phyloP scores from a whole-genome alignment of 2,797 vertebrate genomes.

The Silurus aristotelis region DNA sequence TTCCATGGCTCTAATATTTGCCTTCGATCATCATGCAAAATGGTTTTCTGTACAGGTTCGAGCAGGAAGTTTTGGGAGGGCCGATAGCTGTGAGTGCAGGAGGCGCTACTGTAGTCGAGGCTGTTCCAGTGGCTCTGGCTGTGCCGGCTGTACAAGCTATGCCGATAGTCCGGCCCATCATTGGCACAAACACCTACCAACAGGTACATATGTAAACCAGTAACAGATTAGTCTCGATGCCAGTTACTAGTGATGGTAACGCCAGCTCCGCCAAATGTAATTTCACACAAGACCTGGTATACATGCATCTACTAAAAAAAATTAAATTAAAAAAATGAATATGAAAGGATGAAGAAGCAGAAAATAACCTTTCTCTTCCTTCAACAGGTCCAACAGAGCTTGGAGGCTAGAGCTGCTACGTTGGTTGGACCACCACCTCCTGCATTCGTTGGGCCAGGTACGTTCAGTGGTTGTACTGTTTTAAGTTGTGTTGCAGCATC shows the following conservation, averaged over 20 bases:
- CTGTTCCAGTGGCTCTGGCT: constrained; percentile 73
- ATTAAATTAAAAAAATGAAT: background rate
- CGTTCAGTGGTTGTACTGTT: background rate
- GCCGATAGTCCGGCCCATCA: constrained; percentile 81
- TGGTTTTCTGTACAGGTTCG: constrained; percentile 74
- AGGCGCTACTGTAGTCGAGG: constrained; percentile 69
- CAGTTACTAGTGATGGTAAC: background rate
- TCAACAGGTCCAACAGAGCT: constrained; percentile 85
- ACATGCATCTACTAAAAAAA: no score
- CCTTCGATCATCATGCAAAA: background rate
- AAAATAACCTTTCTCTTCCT: background rate
- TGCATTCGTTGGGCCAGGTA: constrained; percentile 83
- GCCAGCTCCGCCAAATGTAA: background rate
- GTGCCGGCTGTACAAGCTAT: constrained; percentile 69
- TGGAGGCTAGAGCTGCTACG: constrained; percentile 86
- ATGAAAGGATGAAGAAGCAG: background rate
- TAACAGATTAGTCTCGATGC: background rate
- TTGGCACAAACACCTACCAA: constrained; percentile 90
- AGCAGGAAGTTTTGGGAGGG: constrained; percentile 90
- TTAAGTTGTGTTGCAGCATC: no score
- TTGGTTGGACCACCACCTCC: constrained; percentile 82
- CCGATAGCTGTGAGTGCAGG: constrained; percentile 70
- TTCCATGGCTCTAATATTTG: background rate
- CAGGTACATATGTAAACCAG: constrained; percentile 72
- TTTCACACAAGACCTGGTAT: no score